phyloP scores from a whole-genome alignment of 2,797 vertebrate species.

The Pangasius djambal region DNA sequence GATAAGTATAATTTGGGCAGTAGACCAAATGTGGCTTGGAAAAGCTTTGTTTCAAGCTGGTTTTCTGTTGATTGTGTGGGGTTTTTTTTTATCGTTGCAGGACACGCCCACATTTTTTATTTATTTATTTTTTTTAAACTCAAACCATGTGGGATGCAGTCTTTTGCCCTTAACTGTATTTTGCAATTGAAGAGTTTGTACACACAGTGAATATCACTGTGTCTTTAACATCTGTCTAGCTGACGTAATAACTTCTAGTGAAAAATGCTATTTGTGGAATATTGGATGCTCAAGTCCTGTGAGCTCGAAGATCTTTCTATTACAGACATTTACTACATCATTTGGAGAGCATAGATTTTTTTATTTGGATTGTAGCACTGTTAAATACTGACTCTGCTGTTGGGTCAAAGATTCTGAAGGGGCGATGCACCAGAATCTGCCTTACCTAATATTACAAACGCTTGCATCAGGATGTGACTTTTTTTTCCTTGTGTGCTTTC shows the following conservation, averaged over 20 bases:
- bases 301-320: not conserved
- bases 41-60: not conserved
- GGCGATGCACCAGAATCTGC: constrained; percentile 38
- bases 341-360: not conserved
- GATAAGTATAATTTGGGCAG: not conserved
- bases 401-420: constrained; percentile 46
- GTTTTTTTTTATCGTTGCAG: not conserved
- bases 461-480: constrained; percentile 72
- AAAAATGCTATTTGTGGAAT: not conserved
- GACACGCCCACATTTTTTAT: not conserved
- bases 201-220: not conserved
- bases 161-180: not conserved
- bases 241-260: not conserved
- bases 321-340: not conserved
- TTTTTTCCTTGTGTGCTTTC: not conserved
- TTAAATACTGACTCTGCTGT: not conserved
- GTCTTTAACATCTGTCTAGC: not conserved
- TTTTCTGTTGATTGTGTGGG: not conserved
- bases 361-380: not conserved
- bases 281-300: not conserved
- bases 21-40: not conserved
- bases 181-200: not conserved
- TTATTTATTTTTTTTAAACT: not conserved
- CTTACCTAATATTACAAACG: constrained; percentile 66
- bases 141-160: no score